Evolutionary conservation across 2,113 vertebrate species (phyloP).

Genomic region (Melospiza melodia): DNA sequence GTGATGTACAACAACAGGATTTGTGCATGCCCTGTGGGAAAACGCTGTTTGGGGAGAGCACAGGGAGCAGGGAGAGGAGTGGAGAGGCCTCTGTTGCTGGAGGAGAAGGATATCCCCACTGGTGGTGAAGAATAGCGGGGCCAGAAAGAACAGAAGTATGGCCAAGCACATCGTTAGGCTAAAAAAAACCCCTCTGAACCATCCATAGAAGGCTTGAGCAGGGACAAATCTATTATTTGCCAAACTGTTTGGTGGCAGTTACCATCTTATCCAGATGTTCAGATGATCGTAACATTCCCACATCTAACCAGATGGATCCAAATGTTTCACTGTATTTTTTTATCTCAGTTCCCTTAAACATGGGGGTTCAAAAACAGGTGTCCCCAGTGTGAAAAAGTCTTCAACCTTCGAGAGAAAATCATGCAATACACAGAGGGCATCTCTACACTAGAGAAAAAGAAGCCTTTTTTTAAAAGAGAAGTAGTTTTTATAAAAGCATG

Average conservation of each 20-base stretch:
- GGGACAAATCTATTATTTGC: background rate
- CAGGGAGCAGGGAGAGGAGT: background rate
- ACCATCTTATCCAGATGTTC: background rate
- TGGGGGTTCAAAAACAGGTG: background rate
- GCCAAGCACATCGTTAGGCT: background rate
- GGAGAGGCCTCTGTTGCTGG: rapidly evolving
- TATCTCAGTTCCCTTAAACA: background rate
- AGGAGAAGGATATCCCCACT: background rate
- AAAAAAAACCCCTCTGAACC: background rate
- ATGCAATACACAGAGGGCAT: background rate
- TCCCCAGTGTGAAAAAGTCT: background rate
- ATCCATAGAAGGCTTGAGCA: background rate
- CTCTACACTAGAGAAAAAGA: background rate
- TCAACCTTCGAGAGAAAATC: background rate
- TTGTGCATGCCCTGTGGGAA: background rate
- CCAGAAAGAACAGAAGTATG: background rate
- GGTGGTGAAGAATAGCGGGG: background rate
- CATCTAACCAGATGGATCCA: conserved; percentile 34
- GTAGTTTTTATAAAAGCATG: background rate
- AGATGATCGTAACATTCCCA: background rate
- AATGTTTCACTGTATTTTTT: background rate
- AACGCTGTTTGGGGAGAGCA: background rate
- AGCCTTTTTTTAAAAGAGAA: background rate
- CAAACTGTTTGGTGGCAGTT: background rate
- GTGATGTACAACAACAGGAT: background rate